phyloP scores from a whole-genome alignment of 2,888 invertebrate species.

The Cataglyphis rosenhaueri region DNA sequence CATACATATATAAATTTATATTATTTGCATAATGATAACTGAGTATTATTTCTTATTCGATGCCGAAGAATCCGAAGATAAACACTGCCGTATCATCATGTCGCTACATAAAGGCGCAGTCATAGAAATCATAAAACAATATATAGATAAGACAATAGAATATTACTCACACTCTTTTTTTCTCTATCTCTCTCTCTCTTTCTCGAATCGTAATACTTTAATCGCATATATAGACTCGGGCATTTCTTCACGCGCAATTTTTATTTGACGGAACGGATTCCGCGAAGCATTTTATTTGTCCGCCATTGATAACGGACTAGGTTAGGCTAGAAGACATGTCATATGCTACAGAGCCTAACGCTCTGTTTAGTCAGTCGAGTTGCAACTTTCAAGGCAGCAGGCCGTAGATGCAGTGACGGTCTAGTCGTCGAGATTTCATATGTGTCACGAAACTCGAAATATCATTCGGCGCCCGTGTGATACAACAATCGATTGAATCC shows the following conservation, averaged over 20 bases:
- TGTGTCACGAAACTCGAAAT: background rate
- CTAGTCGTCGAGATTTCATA: background rate
- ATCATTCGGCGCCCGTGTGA: background rate
- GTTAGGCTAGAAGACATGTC: slow-evolving; percentile 15
- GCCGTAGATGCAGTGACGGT: slow-evolving; percentile 19
- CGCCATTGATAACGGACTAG: background rate
- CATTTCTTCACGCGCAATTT: slow-evolving; percentile 7
- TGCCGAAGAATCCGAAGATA: background rate
- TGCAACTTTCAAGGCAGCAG: slow-evolving; percentile 34
- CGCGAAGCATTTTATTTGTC: slow-evolving; percentile 9
- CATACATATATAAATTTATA: background rate
- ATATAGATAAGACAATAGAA: background rate
- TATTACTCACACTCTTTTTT: background rate
- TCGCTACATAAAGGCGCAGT: background rate
- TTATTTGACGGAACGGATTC: slow-evolving; percentile 9
- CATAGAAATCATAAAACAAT: background rate
- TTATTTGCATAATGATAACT: background rate
- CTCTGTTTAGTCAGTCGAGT: slow-evolving; percentile 55
- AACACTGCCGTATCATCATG: background rate
- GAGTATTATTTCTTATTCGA: background rate
- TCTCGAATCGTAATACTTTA: background rate
- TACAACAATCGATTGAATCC: slow-evolving; percentile 2
- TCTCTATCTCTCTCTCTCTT: background rate
- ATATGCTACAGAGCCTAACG: background rate
- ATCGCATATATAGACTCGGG: slow-evolving; percentile 8